Evolutionary conservation across 1,140 invertebrate species (phyloP).

Genomic region (Drosophila trapezifrons): DNA sequence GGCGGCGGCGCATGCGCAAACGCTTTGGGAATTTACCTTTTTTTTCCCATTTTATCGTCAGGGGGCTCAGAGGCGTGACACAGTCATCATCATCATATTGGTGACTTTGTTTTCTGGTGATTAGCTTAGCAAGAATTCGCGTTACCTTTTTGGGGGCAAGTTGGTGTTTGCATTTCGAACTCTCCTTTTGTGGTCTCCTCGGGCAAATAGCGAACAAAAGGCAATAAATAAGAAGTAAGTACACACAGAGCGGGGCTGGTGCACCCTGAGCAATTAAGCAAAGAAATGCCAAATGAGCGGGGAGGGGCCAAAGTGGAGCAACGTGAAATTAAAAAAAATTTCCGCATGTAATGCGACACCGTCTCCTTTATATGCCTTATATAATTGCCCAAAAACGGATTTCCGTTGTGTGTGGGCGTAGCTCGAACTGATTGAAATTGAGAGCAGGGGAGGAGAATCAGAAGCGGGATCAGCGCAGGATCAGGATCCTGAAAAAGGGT

Average conservation of each 20-base stretch:
- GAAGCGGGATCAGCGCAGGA: slow-evolving; percentile 16
- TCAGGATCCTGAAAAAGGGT: slow-evolving; percentile 24
- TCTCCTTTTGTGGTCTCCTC: slow-evolving; percentile 42
- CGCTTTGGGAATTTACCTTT: slow-evolving; percentile 26
- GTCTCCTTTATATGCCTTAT: slow-evolving; percentile 38
- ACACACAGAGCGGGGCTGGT: slow-evolving; percentile 32
- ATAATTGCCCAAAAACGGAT: slow-evolving; percentile 76
- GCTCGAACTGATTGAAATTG: slow-evolving; percentile 68
- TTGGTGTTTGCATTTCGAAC: slow-evolving; percentile 42
- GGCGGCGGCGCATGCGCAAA: slow-evolving; percentile 64
- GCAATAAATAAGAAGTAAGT: slow-evolving; percentile 57
- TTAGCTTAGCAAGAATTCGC: slow-evolving; percentile 83
- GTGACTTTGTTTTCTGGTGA: slow-evolving; percentile 67
- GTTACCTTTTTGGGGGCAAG: slow-evolving; percentile 54
- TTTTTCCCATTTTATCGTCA: background rate
- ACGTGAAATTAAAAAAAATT: slow-evolving; percentile 45
- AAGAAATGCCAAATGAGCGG: slow-evolving; percentile 59
- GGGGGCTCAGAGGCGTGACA: slow-evolving; percentile 50
- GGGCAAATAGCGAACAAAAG: slow-evolving; percentile 73
- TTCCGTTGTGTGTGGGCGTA: slow-evolving; percentile 74
- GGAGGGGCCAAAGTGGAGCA: slow-evolving; percentile 53
- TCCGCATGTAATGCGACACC: slow-evolving; percentile 68
- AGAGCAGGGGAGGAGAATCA: slow-evolving; percentile 50
- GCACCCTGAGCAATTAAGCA: slow-evolving; percentile 62
- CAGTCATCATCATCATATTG: slow-evolving; percentile 44